These are phyloP conservation scores for Blastobasis lacticolella DNA, from an alignment of 2,888 invertebrate species.

Conservation along the genomic window DNA sequence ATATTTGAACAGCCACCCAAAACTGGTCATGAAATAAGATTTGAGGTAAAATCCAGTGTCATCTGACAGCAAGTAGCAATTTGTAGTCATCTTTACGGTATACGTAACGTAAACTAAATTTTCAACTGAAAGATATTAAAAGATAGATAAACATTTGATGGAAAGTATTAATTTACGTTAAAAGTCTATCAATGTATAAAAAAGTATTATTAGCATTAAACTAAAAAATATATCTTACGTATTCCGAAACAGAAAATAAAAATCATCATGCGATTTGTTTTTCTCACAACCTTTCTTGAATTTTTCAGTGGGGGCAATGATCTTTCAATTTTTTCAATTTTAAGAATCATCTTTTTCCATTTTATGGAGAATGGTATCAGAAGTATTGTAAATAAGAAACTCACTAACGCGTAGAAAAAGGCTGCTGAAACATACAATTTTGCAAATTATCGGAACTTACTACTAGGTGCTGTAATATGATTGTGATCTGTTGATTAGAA, in stretches of 20 bases:
- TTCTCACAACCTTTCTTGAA: background rate
- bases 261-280: background rate
- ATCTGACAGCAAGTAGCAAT: background rate
- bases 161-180: no score
- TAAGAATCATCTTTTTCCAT: conserved; percentile 4
- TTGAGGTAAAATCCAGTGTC: background rate
- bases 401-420: background rate
- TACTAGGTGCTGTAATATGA: no score
- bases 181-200: no score
- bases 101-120: no score
- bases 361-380: background rate
- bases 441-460: no score
- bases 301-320: conserved; percentile 10
- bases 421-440: background rate
- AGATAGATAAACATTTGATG: no score
- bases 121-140: no score
- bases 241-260: no score
- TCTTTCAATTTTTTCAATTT: conserved; percentile 11
- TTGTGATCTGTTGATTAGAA: no score
- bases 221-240: background rate
- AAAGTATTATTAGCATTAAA: no score
- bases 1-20: background rate
- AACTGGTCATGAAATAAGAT: background rate
- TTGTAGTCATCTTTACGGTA: no score
- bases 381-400: background rate